Evolutionary conservation across 2,797 vertebrate species (phyloP).

Genomic region (Carcharodon carcharias): DNA sequence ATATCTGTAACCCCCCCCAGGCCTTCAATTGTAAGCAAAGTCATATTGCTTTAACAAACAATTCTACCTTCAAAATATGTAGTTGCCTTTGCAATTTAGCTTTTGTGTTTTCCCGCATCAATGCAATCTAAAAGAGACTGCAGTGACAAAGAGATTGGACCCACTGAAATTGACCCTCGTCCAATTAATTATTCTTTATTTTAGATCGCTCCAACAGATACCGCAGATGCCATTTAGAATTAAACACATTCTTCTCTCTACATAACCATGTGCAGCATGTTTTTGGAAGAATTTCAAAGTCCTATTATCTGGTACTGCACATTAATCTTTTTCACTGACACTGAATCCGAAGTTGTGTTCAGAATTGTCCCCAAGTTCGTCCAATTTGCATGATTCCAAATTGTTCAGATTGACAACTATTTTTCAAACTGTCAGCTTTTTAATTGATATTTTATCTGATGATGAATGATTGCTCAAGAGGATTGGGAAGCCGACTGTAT

Average conservation of each 20-base stretch:
- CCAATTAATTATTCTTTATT: too few species aligned
- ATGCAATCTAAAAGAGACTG: not conserved
- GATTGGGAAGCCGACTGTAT: not conserved
- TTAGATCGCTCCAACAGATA: too few species aligned
- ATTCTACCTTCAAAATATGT: too few species aligned
- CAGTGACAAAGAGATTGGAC: not conserved
- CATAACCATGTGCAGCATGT: not conserved
- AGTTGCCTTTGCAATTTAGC: too few species aligned
- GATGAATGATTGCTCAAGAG: not conserved
- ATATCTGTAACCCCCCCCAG: too few species aligned
- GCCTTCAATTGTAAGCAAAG: too few species aligned
- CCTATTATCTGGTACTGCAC: not conserved
- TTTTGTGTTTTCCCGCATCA: too few species aligned
- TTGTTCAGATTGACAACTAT: not conserved
- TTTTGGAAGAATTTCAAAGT: not conserved
- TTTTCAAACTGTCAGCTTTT: not conserved
- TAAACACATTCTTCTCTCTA: not conserved
- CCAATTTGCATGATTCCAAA: not conserved
- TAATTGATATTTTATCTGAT: not conserved
- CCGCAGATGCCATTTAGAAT: not conserved
- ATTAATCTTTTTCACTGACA: not conserved
- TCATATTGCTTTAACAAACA: too few species aligned
- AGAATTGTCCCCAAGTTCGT: not conserved
- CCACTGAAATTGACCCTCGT: too few species aligned
- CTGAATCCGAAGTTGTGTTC: not conserved